phyloP scores from a whole-genome alignment of 1,140 invertebrate genomes.

The Apis florea region DNA sequence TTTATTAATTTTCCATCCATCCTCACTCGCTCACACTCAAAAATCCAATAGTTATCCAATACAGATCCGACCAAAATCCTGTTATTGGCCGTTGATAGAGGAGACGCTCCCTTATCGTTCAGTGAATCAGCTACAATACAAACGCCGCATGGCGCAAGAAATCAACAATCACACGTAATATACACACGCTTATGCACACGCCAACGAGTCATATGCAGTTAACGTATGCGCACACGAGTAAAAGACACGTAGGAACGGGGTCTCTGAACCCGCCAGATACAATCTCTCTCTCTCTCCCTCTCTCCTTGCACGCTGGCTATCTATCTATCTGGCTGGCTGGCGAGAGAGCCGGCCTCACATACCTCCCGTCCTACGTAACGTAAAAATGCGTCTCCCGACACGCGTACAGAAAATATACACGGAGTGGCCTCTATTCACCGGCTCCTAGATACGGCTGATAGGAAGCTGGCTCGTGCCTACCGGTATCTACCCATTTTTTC shows the following conservation, averaged over 20 bases:
- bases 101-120: no score
- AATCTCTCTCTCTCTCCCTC: constrained; percentile 37
- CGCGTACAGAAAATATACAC: constrained; percentile 38
- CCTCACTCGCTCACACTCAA: no score
- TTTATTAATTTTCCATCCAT: no score
- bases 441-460: constrained; percentile 22
- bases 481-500: constrained; percentile 14
- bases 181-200: background rate
- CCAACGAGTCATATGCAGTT: background rate
- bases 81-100: no score
- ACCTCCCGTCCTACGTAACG: constrained; percentile 36
- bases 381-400: constrained; percentile 40
- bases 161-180: no score
- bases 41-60: no score
- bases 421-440: constrained; percentile 42
- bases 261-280: constrained; percentile 63
- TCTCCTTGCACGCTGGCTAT: constrained; percentile 40
- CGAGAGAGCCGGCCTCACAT: constrained; percentile 42
- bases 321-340: constrained; percentile 56
- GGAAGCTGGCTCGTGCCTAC: constrained; percentile 35
- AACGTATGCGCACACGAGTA: background rate
- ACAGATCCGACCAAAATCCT: no score
- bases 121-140: no score
- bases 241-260: constrained; percentile 33
- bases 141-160: no score